phyloP scores from a whole-genome alignment of 2,797 vertebrate species.

The Lates japonicus region DNA sequence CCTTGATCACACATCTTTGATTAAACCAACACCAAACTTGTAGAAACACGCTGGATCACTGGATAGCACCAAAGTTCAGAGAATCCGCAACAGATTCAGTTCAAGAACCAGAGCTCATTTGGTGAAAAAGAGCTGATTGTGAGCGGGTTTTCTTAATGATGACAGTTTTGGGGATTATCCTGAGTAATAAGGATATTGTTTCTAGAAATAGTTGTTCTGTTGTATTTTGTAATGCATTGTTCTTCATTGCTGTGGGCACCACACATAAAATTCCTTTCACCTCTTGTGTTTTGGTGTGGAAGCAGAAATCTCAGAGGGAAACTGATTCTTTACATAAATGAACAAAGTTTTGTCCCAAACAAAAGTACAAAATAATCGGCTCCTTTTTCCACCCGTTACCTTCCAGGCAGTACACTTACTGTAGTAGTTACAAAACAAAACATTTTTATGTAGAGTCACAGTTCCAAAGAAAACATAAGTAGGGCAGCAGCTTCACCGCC shows the following conservation, averaged over 20 bases:
- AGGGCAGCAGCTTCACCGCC: conserved; percentile 48
- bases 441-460: conserved; percentile 19
- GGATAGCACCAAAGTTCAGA: no score
- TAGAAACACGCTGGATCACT: no score
- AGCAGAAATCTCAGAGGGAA: background rate
- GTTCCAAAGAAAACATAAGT: conserved; percentile 47
- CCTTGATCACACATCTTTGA: no score
- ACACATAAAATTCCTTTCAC: background rate
- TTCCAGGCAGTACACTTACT: background rate
- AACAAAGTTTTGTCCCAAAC: background rate
- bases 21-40: no score
- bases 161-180: background rate
- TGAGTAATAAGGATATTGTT: background rate
- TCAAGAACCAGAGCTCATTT: no score
- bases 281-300: no score
- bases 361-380: background rate
- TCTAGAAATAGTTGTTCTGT: background rate
- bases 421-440: conserved; percentile 9
- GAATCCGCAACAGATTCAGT: no score
- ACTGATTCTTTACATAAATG: background rate
- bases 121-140: background rate
- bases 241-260: background rate
- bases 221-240: background rate
- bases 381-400: background rate
- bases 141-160: background rate